phyloP scores from a whole-genome alignment of 2,113 vertebrate genomes.

The Gymnarchus niloticus region DNA sequence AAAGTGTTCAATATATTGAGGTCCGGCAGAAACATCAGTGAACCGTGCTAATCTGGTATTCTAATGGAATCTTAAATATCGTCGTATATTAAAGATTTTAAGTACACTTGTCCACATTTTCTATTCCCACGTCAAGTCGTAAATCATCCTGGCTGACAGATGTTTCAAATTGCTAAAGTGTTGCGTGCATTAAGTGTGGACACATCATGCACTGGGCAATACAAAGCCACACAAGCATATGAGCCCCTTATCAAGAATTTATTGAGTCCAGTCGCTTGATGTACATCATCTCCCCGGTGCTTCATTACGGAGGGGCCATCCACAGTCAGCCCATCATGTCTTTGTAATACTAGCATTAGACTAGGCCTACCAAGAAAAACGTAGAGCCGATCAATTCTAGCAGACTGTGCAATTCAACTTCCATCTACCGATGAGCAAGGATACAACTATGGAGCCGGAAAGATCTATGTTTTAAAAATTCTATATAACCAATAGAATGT shows the following conservation, averaged over 20 bases:
- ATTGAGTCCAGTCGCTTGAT: not conserved
- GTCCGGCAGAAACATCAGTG: not conserved
- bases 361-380: not conserved
- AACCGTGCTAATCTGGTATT: not conserved
- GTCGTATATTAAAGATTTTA: not conserved
- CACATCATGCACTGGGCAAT: not conserved
- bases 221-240: not conserved
- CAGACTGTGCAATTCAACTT: not conserved
- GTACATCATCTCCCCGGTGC: not conserved
- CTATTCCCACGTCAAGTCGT: not conserved
- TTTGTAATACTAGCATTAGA: not conserved
- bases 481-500: not conserved
- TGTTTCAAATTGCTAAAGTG: slow-evolving; percentile 5
- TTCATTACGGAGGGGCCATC: not conserved
- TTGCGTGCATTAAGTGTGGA: slow-evolving; percentile 4
- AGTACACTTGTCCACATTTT: slow-evolving; percentile 5
- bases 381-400: not conserved
- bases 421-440: not conserved
- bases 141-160: slow-evolving; percentile 13
- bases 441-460: not conserved
- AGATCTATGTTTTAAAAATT: not conserved
- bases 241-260: not conserved
- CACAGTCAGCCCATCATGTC: not conserved
- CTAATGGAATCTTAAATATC: not conserved
- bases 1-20: not conserved